phyloP scores from a whole-genome alignment of 2,888 invertebrate genomes.

The Antitype chi region DNA sequence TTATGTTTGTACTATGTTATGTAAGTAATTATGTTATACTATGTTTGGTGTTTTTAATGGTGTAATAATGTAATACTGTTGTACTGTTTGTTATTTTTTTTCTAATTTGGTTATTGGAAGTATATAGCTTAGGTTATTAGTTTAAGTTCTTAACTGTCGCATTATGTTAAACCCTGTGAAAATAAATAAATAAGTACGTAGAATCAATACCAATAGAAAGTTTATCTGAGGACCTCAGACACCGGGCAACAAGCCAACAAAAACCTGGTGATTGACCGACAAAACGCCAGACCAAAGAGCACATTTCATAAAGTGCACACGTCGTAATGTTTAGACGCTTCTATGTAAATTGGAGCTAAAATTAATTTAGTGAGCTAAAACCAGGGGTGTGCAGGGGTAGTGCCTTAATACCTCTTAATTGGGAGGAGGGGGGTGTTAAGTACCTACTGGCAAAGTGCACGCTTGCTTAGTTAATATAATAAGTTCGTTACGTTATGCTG shows the following conservation, averaged over 20 bases:
- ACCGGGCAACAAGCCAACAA: background rate
- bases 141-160: too few relatives aligned
- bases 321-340: conserved; percentile 18
- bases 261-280: background rate
- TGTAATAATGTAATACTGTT: too few relatives aligned
- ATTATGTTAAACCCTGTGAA: too few relatives aligned
- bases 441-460: conserved; percentile 48
- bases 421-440: conserved; percentile 33
- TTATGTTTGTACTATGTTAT: too few relatives aligned
- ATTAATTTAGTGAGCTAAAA: conserved; percentile 46
- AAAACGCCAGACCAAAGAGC: conserved; percentile 1
- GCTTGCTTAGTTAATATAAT: conserved; percentile 47
- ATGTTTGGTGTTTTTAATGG: too few relatives aligned
- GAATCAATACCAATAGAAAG: background rate
- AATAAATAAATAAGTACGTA: background rate
- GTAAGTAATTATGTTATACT: too few relatives aligned
- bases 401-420: conserved; percentile 53
- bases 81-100: too few relatives aligned
- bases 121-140: too few relatives aligned
- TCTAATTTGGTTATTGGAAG: too few relatives aligned
- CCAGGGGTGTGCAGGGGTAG: conserved; percentile 21
- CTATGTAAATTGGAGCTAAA: conserved; percentile 47
- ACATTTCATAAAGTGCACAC: conserved; percentile 33
- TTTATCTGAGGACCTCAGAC: background rate
- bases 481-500: conserved; percentile 23